Base-by-base conservation (phyloP, 2,888 invertebrate species). In the Dicyrtoma fusca region DNA sequence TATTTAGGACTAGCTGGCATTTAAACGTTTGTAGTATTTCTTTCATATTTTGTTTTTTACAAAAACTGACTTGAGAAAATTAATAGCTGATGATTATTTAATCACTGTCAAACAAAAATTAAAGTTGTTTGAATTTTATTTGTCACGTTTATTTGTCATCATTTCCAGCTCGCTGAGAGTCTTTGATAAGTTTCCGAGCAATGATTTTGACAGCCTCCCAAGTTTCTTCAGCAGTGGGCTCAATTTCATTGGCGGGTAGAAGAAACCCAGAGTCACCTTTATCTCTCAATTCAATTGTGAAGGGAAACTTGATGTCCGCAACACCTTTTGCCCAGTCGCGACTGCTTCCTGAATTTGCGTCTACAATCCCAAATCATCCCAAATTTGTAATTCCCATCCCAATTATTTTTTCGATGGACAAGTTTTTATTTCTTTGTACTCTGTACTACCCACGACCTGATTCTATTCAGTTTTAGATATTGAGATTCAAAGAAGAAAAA, bases 191-290 rank as follows among this genome's bases (percentile, higher is more conserved):
- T 65, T 81, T 10, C 51, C 81, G n/a, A n/a, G 73, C 75, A 44
- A 76, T 74, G 11, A 76, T 74, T 73, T 76, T 78, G n/a, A 79
- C 75, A 14, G 78, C 78, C 57, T 76, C 77, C 78, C 78, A 79
- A n/a, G 78, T 78, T 51, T 79, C 79, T 62, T 77, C 76, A 34
- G 74, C 74, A 3, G 78, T 78, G 1, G 75, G 61, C 25, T 75
- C 6, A 26, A 79, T 77, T 57, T 79, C 75, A 13, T 65, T 47
- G 11, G 75, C 73, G 1, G 79, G 79, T 0, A 79, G 62, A 1
- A 79, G 73, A 66, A 79, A 79, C 23, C 65, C 68, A 8, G 65
- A 49, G n/a, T 68, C 57, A 42, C 69, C 72, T 25, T 71, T 66
- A 57, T 79, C 79, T 26, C 79, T 45, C 17, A 79, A 55, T 45